Evolutionary conservation across 2,113 vertebrate species (phyloP).

Genomic region (Merops nubicus): DNA sequence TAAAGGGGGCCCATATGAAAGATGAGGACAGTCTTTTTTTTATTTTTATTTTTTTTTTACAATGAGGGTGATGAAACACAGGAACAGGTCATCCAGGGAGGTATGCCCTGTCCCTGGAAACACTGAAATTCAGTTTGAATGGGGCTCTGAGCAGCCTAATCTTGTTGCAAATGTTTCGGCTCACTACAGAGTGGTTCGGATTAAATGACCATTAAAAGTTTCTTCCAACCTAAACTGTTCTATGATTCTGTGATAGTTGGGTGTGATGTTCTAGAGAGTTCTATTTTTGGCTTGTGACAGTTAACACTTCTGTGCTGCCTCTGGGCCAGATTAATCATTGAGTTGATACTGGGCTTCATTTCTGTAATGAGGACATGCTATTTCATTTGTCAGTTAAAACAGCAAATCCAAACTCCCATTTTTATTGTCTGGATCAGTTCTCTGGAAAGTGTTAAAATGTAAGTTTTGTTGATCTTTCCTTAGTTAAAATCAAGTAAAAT

Average conservation of each 20-base stretch:
- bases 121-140: neutral
- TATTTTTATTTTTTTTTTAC: too few species aligned
- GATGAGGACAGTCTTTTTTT: neutral
- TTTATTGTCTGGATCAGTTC: neutral
- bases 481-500: neutral
- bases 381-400: slow-evolving; percentile 6
- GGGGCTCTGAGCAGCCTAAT: neutral
- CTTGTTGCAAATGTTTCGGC: neutral
- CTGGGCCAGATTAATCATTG: neutral
- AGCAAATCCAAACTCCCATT: neutral
- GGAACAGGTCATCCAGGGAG: neutral
- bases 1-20: neutral
- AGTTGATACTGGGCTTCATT: neutral
- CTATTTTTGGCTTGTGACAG: neutral
- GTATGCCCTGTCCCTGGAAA: neutral
- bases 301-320: neutral
- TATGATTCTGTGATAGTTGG: neutral
- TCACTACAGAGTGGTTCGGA: neutral
- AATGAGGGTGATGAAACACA: neutral
- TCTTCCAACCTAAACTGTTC: neutral
- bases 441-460: neutral
- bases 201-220: neutral
- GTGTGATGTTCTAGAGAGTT: neutral
- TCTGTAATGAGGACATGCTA: neutral
- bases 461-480: neutral